Conservation (phyloP, 2,797 vertebrate species). For the Gobio occitaniae region DNA sequence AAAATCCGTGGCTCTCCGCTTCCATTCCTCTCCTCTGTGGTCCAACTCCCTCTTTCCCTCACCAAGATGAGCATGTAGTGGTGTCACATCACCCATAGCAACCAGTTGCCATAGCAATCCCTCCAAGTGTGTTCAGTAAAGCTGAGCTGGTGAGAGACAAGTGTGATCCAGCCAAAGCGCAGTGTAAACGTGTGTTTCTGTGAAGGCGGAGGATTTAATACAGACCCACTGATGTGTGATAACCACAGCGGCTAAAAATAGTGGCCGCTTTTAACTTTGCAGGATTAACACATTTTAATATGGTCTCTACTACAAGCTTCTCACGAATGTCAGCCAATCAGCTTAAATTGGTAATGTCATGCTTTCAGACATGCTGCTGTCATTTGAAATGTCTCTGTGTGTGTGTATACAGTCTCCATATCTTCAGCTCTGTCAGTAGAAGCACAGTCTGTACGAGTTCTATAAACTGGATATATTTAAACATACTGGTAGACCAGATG, state of each 20-base stretch:
- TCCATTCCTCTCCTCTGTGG: constrained; percentile 62
- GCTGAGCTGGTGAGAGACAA: constrained; percentile 60
- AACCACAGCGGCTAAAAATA: constrained; percentile 56
- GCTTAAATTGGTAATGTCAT: constrained; percentile 28
- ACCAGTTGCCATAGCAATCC: constrained; percentile 85
- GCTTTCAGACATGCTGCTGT: constrained; percentile 21
- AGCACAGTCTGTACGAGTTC: not conserved
- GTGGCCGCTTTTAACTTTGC: constrained; percentile 47
- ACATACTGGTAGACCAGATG: constrained; percentile 7
- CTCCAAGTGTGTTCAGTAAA: constrained; percentile 73
- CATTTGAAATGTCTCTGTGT: constrained; percentile 28
- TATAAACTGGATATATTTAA: not conserved
- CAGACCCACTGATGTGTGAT: constrained; percentile 58
- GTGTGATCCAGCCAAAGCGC: constrained; percentile 62
- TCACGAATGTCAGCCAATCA: constrained; percentile 27
- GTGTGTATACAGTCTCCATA: not conserved
- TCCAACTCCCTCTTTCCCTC: constrained; percentile 62
- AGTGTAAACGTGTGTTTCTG: constrained; percentile 59
- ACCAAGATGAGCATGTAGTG: constrained; percentile 67
- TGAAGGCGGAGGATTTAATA: constrained; percentile 61
- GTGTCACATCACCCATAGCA: constrained; percentile 80
- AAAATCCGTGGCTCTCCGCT: constrained; percentile 46
- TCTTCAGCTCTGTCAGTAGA: constrained; percentile 6
- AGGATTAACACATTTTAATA: constrained; percentile 45
- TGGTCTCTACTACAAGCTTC: constrained; percentile 22